phyloP scores from a whole-genome alignment of 1,140 invertebrate species.

The Nasonia vitripennis region DNA sequence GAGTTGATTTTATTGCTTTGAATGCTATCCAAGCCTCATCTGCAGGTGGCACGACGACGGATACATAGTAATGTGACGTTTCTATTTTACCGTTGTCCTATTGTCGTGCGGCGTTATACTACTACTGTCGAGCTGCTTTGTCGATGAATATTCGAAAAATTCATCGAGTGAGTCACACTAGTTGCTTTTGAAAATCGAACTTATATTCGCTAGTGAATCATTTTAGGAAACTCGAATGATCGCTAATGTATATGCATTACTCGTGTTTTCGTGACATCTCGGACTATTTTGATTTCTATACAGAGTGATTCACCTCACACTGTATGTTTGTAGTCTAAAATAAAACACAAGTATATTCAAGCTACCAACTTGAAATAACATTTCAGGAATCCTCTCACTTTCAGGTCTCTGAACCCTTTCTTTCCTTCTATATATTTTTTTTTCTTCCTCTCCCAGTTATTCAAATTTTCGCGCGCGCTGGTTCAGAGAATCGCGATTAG shows the following conservation, averaged over 20 bases:
- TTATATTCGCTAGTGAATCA: neutral
- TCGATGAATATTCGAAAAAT: neutral
- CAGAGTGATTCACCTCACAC: too few relatives aligned
- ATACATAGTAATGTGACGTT: neutral
- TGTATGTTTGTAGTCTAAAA: too few relatives aligned
- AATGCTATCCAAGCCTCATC: neutral
- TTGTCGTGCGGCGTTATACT: too few relatives aligned
- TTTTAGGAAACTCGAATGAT: too few relatives aligned
- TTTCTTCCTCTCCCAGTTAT: conserved; percentile 5
- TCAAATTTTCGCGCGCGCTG: neutral
- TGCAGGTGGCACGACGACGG: neutral
- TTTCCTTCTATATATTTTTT: neutral
- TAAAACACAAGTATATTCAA: too few relatives aligned
- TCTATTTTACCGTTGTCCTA: neutral
- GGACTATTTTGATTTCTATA: neutral
- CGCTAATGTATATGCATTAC: neutral
- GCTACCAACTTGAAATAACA: too few relatives aligned
- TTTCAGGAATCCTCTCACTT: too few relatives aligned
- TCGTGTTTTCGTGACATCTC: neutral
- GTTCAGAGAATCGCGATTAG: neutral
- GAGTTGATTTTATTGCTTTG: neutral
- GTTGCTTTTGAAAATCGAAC: neutral
- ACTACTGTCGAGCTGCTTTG: too few relatives aligned
- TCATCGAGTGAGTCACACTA: neutral
- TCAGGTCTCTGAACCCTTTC: too few relatives aligned